Base-by-base conservation (phyloP, 1,140 invertebrate genomes). In the Caenorhabditis tropicalis region DNA sequence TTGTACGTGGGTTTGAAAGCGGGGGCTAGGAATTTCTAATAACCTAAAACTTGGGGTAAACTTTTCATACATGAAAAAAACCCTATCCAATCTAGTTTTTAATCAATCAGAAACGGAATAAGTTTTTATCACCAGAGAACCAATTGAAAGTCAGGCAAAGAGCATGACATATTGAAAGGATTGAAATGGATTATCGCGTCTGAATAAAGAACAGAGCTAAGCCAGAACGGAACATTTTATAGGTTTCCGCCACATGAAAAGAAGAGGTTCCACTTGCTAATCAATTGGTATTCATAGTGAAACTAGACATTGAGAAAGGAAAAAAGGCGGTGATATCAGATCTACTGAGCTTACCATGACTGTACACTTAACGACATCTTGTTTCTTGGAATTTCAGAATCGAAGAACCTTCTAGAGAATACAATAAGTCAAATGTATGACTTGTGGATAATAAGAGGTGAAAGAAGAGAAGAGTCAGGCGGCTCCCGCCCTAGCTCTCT, bases 391-490 rank as follows among this genome's bases (percentile, higher is more conserved):
- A n/a, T 43, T 43, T 74, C 65, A 24, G 65, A 39, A n/a, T n/a
- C n/a, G n/a, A n/a, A n/a, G n/a, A n/a, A n/a, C n/a, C n/a, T n/a
- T n/a, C n/a, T n/a, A n/a, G n/a, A n/a, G n/a, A n/a, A 74, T 43
- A 65, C 19, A 46, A 15, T 9, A 39, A 15, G 36, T 46, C 15
- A 24, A 56, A 56, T 74, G 12, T 46, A 36, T 24, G 24, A 12
- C 19, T 74, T 74, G 19, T 39, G 65, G 65, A 74, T 74, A 74
- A 74, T 74, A 74, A 74, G 65, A 74, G 65, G 65, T 74, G 65
- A 74, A 74, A 74, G 65, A 74, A 74, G 21, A 65, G 58, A 65
- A 74, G 65, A 43, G 36, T 43, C 36, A 43, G 65, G 65, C 36
- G 65, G 36, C 36, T 74, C 21, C 33, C 19, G 65, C 36, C 65